Conservation (phyloP, 2,113 vertebrate genomes). For the Urocolius indicus region DNA sequence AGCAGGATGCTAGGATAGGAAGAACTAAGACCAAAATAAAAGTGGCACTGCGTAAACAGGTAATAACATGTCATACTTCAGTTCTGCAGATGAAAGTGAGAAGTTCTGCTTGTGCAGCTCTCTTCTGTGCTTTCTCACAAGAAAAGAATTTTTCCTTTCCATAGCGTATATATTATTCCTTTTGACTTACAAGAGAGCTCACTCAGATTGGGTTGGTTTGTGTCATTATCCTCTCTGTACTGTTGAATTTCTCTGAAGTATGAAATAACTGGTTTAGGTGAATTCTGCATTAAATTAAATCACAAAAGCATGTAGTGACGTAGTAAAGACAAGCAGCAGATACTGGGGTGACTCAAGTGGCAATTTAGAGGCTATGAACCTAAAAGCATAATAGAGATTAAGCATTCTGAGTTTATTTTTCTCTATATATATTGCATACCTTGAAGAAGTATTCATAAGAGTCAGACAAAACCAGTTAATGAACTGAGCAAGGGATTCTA, state of each 20-base stretch:
- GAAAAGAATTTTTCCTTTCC: background rate
- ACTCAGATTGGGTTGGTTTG: background rate
- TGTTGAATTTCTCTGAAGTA: background rate
- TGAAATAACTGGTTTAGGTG: background rate
- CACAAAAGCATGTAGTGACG: background rate
- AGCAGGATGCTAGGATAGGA: background rate
- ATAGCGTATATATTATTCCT: background rate
- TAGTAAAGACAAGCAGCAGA: background rate
- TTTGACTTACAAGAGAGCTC: background rate
- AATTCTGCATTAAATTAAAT: background rate
- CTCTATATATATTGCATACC: background rate
- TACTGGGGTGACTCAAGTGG: background rate
- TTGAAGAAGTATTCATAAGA: background rate
- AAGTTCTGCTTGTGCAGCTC: background rate
- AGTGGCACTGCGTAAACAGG: background rate
- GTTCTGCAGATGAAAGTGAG: background rate
- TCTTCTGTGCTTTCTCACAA: background rate
- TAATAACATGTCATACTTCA: background rate
- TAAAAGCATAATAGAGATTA: background rate
- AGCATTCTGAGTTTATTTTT: background rate
- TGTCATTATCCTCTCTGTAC: background rate
- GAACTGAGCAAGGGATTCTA: background rate
- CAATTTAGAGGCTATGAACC: background rate
- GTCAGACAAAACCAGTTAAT: background rate
- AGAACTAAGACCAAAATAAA: constrained; percentile 11